Percentiles rank a stretch among this genome's conserved stretches.
Evolutionary conservation across 2,113 vertebrate genomes (phyloP).

Genomic region (Marmota monax): DNA sequence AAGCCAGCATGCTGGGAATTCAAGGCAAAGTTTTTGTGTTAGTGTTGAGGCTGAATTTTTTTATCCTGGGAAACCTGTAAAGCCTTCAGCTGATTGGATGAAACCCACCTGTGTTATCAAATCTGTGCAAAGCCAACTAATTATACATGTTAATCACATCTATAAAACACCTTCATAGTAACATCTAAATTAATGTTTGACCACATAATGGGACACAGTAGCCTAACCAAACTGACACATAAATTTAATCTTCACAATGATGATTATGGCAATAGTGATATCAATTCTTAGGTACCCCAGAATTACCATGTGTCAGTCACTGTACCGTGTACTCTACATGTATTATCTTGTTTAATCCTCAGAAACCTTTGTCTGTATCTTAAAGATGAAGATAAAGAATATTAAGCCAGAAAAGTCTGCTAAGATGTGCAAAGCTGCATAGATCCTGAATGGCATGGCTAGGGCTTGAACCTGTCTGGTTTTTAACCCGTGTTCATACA

Average conservation of each 20-base stretch:
- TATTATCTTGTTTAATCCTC: not conserved
- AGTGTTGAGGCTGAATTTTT: not conserved
- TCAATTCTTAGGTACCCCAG: not conserved
- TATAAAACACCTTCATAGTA: not conserved
- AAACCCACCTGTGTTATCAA: not conserved
- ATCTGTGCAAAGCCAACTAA: not conserved
- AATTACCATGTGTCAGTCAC: not conserved
- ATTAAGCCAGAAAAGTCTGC: not conserved
- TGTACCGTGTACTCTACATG: not conserved
- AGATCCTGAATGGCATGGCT: not conserved
- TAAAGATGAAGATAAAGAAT: not conserved
- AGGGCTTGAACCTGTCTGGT: not conserved
- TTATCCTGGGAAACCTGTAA: not conserved
- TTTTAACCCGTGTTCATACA: not conserved
- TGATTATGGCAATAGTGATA: too few species aligned
- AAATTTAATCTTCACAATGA: not conserved
- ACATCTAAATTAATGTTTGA: not conserved
- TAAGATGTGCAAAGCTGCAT: not conserved
- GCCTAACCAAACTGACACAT: not conserved
- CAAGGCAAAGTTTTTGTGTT: conserved; percentile 1
- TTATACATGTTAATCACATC: not conserved
- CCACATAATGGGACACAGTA: not conserved
- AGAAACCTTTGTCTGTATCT: not conserved
- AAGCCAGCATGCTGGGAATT: not conserved
- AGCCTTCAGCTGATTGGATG: not conserved